phyloP scores from a whole-genome alignment of 2,888 invertebrate species.

The Rhabditophanes sp. region DNA sequence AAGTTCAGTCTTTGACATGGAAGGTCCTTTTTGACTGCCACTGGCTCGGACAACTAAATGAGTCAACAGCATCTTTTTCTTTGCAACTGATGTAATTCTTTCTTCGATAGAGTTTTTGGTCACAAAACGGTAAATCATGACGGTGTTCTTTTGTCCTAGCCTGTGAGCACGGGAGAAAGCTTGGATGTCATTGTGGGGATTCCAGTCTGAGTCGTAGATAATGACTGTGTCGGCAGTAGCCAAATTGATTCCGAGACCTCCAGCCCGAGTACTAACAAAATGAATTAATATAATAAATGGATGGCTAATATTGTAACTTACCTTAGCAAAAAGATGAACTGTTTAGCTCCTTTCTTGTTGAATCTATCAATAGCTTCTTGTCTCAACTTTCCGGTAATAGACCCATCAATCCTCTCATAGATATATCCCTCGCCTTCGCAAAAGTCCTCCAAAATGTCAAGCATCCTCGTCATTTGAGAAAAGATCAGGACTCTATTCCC shows the following conservation, averaged over 20 bases:
- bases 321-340: constrained; percentile 83
- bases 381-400: constrained; percentile 78
- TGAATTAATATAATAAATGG: too few relatives aligned
- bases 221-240: constrained; percentile 98
- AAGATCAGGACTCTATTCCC: constrained; percentile 93
- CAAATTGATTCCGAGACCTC: constrained; percentile 91
- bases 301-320: too few relatives aligned
- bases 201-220: constrained; percentile 99
- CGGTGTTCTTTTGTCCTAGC: constrained; percentile 94
- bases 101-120: constrained; percentile 97
- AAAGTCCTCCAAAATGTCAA: constrained; percentile 97
- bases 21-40: constrained; percentile 60
- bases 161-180: constrained; percentile 88
- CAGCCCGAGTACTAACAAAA: constrained; percentile 85
- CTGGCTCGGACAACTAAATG: constrained; percentile 89
- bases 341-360: constrained; percentile 89
- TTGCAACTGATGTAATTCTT: constrained; percentile 83
- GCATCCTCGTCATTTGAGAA: constrained; percentile 95
- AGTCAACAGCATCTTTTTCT: constrained; percentile 98
- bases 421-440: constrained; percentile 92
- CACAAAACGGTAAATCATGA: constrained; percentile 98
- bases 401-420: constrained; percentile 95
- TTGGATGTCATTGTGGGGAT: constrained; percentile 82
- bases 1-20: constrained; percentile 89
- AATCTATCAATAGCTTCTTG: constrained; percentile 99